Evolutionary conservation across 2,888 invertebrate genomes (phyloP), one percentile per base, ranked within the genome.

Genomic region (Coenonympha glycerion): DNA sequence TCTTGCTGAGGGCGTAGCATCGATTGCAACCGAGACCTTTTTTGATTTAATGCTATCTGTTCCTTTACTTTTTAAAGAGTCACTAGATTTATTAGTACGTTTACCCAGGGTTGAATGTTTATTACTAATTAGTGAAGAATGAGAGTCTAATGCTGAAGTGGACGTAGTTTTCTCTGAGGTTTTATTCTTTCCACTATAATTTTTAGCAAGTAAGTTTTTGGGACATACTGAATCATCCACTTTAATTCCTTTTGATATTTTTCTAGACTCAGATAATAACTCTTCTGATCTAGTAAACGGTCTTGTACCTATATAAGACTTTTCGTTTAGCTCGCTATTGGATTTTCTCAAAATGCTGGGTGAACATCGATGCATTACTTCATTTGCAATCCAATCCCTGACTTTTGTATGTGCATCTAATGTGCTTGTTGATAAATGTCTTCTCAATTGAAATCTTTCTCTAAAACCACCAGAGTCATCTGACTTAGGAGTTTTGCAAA

Each of bases 341-440:
- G 84, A 84, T 64, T 90, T 90, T 59, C 91, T 82, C 11, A 92
- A 69, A 68, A 91, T 90, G 54, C 89, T 89, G 0, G 92, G 92
- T 42, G 92, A 92, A 64, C 91, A 92, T 68, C 91, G 89, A 60
- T 92, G 90, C 65, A 92, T 91, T 26, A 93, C 91, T 73, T 94
- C 93, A 58, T 93, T 92, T 0, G 93, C 91, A 62, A 95, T 95
- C 95, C 95, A 95, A 62, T 95, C 94, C 56, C 92, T 89, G 1
- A 95, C 95, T 88, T 95, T 95, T 9, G 94, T 92, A 68, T 95
- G 93, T 0, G 95, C 93, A 72, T 95, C 95, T 57, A 95, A 90
- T 0, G 95, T 95, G 56, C 94, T 94, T 3, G 90, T 91, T 4
- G 94, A 94, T 66, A 93, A 89, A 73, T 93, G 92, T 16, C 93